Percentiles rank a stretch among this genome's conserved stretches.
These are phyloP conservation scores for Lonchura striata DNA, from an alignment of 2,113 vertebrate species.

Conservation along the genomic window DNA sequence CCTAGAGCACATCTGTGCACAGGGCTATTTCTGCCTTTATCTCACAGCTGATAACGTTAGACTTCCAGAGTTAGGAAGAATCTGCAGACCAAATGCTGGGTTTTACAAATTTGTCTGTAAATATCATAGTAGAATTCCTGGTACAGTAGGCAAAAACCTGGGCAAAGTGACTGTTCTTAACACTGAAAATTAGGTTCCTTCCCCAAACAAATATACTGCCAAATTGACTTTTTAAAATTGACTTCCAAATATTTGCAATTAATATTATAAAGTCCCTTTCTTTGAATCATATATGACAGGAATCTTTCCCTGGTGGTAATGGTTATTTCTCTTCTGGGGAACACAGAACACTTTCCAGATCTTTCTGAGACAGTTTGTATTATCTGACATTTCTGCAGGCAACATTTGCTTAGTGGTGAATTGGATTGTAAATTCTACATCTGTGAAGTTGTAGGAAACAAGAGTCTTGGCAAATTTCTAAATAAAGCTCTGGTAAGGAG, in stretches of 20 bases:
- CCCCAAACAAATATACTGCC: not conserved
- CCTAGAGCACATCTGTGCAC: not conserved
- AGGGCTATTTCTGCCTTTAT: not conserved
- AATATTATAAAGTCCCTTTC: not conserved
- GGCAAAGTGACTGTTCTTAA: not conserved
- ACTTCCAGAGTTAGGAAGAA: not conserved
- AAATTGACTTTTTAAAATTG: rapidly evolving
- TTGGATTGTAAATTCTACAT: conserved; percentile 4
- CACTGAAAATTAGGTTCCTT: not conserved
- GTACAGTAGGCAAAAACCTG: not conserved
- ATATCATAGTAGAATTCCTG: not conserved
- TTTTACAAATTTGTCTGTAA: not conserved
- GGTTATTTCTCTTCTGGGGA: not conserved
- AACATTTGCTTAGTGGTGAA: not conserved
- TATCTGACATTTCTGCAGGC: conserved; percentile 26
- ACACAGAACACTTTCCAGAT: not conserved
- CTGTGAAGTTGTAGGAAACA: not conserved
- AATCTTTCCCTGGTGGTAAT: not conserved
- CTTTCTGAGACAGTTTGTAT: not conserved
- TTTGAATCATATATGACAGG: not conserved
- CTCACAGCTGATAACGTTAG: not conserved
- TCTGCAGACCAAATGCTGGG: not conserved
- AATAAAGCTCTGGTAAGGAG: not conserved
- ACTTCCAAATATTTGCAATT: not conserved
- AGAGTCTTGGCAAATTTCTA: not conserved